A percentile compares a stretch with the other conserved stretches of the same genome.
Conservation (phyloP, 1,140 invertebrate genomes). For the Bombus polaris region DNA sequence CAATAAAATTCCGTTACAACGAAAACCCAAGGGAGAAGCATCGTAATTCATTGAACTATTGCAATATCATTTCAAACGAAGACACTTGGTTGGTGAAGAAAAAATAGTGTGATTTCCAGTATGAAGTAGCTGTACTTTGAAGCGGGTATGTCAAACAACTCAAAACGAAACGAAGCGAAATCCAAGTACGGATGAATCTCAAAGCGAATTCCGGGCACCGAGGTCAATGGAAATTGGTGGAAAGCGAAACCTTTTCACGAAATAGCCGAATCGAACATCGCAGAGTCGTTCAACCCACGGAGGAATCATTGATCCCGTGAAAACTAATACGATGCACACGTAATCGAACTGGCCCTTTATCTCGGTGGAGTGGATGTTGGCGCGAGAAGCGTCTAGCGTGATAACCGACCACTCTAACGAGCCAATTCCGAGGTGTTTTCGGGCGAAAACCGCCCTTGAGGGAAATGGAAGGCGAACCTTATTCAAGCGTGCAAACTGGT, state of each 20-base stretch:
- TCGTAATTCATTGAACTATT: not conserved
- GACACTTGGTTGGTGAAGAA: no score
- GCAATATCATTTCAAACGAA: not conserved
- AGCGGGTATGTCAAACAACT: no score
- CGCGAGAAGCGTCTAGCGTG: not conserved
- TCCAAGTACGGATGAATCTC: not conserved
- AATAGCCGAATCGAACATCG: not conserved
- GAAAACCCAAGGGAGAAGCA: not conserved
- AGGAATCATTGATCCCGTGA: constrained; percentile 1
- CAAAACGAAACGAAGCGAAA: not conserved
- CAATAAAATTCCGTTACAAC: not conserved
- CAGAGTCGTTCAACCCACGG: not conserved
- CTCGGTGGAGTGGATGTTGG: not conserved
- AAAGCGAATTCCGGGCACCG: not conserved
- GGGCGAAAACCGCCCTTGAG: not conserved
- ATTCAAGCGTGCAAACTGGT: constrained; percentile 6
- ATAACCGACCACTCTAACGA: constrained; percentile 10
- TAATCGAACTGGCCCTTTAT: constrained; percentile 1
- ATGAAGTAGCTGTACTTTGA: no score
- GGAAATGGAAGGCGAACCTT: not conserved
- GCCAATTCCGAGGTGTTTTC: constrained; percentile 7
- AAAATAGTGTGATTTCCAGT: not conserved
- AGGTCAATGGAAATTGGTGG: not conserved
- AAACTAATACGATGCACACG: constrained; percentile 2
- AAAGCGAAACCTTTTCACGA: not conserved